Evolutionary conservation across 92 coral and sea anemone species (phyloP).

Genomic region (Heliopora coerulea): DNA sequence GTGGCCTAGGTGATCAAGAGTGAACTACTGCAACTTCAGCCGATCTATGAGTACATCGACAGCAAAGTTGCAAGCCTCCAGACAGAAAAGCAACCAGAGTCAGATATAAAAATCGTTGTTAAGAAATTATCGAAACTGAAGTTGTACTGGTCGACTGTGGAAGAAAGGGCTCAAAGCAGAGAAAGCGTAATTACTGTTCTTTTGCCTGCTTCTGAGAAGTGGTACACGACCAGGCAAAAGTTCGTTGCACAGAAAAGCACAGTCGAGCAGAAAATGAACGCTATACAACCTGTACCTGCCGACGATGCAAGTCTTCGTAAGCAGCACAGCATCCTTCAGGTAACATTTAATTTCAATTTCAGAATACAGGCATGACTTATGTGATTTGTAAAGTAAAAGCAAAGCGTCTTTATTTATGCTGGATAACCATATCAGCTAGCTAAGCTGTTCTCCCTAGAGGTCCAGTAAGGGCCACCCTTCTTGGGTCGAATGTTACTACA

Average conservation of each 20-base stretch:
- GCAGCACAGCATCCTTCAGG: conserved; percentile 58
- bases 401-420: no score
- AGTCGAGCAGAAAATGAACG: conserved; percentile 72
- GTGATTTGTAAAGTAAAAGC: no score
- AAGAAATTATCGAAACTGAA: conserved; percentile 67
- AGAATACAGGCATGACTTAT: no score
- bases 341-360: no score
- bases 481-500: no score
- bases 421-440: no score
- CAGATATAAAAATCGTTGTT: conserved; percentile 68
- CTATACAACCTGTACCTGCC: conserved; percentile 80
- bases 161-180: conserved; percentile 60
- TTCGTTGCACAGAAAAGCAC: conserved; percentile 73
- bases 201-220: conserved; percentile 88
- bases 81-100: conserved; percentile 59
- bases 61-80: conserved; percentile 75
- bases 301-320: conserved; percentile 54
- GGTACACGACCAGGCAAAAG: conserved; percentile 66
- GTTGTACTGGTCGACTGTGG: conserved; percentile 69
- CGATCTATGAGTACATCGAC: conserved; percentile 73
- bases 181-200: conserved; percentile 71
- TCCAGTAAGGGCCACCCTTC: no score
- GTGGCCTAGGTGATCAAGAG: conserved; percentile 70
- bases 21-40: conserved; percentile 72
- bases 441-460: no score